Conservation (phyloP, 1,140 invertebrate genomes). For the Araneus ventricosus region DNA sequence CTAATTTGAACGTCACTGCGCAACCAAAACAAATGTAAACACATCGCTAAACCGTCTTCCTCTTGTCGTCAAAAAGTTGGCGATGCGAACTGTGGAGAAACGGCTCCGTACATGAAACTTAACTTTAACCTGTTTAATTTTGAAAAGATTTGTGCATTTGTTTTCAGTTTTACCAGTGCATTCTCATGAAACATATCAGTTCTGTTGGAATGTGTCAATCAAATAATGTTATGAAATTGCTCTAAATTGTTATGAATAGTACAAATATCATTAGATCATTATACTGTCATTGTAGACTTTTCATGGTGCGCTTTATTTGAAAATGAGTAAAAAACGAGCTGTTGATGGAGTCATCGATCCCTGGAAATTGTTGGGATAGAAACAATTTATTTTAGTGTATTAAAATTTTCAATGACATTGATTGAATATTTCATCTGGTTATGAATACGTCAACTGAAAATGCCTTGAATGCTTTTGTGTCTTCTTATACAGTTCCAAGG, state of each 20-base stretch:
- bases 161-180: background rate
- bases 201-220: background rate
- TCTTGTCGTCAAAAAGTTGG: too few species aligned
- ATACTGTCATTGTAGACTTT: background rate
- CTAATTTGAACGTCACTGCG: too few species aligned
- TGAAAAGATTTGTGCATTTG: background rate
- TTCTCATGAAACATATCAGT: conserved; percentile 16
- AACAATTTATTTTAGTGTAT: background rate
- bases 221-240: background rate
- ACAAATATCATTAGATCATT: background rate
- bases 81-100: too few species aligned
- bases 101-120: too few species aligned
- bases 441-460: background rate
- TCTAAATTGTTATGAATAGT: background rate
- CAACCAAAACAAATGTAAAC: too few species aligned
- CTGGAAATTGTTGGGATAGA: background rate
- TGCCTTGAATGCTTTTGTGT: background rate
- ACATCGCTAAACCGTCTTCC: too few species aligned
- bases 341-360: background rate
- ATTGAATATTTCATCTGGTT: background rate
- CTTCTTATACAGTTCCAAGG: background rate
- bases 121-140: too few species aligned
- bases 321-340: background rate
- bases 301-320: background rate
- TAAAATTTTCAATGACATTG: background rate